Evolutionary conservation across 2,113 vertebrate genomes (phyloP).

Genomic region (Tetrao urogallus): DNA sequence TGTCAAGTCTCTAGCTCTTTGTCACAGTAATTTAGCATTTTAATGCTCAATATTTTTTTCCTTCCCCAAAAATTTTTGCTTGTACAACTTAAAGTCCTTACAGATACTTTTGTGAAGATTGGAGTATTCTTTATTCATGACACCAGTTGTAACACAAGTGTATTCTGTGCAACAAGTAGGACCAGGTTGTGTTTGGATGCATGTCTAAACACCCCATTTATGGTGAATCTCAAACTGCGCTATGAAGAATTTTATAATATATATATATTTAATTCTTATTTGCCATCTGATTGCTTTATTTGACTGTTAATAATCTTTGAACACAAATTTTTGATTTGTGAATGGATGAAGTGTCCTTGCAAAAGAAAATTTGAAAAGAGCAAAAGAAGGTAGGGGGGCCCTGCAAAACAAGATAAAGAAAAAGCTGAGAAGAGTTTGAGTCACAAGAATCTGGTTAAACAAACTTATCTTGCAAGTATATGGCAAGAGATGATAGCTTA

Average conservation of each 20-base stretch:
- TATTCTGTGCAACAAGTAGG: not conserved
- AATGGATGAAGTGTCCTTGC: too few relatives aligned
- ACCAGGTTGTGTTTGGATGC: not conserved
- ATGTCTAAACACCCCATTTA: fast-evolving
- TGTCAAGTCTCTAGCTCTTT: not conserved
- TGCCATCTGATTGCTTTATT: not conserved
- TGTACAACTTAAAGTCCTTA: not conserved
- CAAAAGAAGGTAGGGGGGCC: too few relatives aligned
- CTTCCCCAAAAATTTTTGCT: not conserved
- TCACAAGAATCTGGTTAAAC: too few relatives aligned
- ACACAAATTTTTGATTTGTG: not conserved
- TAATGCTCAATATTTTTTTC: not conserved
- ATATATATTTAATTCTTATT: not conserved
- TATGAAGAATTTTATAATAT: not conserved
- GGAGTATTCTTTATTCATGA: not conserved
- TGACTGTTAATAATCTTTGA: not conserved
- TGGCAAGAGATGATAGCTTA: too few relatives aligned
- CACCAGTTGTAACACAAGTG: not conserved
- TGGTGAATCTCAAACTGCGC: not conserved
- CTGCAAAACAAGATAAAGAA: too few relatives aligned
- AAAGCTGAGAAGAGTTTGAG: too few relatives aligned
- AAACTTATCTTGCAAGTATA: too few relatives aligned
- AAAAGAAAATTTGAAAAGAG: too few relatives aligned
- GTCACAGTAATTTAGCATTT: not conserved
- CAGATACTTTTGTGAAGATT: not conserved